Conservation (phyloP, 2,888 invertebrate species). For the Chydorus sphaericus region DNA sequence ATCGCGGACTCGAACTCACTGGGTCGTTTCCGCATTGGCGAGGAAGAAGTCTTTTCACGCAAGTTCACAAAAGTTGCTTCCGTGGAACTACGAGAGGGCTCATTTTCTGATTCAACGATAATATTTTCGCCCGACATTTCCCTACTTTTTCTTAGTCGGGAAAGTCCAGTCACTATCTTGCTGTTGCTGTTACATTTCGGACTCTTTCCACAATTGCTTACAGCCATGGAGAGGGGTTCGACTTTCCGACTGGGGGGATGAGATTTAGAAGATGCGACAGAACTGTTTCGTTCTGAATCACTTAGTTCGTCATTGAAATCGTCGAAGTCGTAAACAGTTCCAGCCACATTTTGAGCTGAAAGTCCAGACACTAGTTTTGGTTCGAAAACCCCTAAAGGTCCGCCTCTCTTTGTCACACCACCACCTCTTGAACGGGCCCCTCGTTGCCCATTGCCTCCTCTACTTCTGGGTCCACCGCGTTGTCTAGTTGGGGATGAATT, state of each 20-base stretch:
- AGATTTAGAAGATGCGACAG: neutral
- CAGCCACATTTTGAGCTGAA: conserved; percentile 21
- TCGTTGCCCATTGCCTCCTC: conserved; percentile 26
- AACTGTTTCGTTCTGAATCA: conserved; percentile 29
- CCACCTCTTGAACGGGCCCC: conserved; percentile 24
- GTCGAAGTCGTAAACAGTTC: conserved; percentile 75
- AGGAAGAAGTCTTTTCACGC: neutral
- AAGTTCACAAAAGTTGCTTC: neutral
- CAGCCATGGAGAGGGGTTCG: neutral
- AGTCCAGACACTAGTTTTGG: conserved; percentile 4
- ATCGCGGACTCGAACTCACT: neutral
- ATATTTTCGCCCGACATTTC: neutral
- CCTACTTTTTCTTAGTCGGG: conserved; percentile 1
- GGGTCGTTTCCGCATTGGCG: neutral
- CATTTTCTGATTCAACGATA: neutral
- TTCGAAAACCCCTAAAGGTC: conserved; percentile 29
- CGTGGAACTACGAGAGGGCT: neutral
- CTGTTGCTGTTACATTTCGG: neutral
- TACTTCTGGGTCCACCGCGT: conserved; percentile 25
- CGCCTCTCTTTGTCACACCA: conserved; percentile 19
- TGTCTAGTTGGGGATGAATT: conserved; percentile 22
- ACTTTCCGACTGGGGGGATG: conserved; percentile 7
- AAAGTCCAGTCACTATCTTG: neutral
- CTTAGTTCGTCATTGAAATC: conserved; percentile 46
- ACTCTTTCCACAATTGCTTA: conserved; percentile 1